Conservation (phyloP, 2,797 vertebrate genomes). For the Lemur catta region DNA sequence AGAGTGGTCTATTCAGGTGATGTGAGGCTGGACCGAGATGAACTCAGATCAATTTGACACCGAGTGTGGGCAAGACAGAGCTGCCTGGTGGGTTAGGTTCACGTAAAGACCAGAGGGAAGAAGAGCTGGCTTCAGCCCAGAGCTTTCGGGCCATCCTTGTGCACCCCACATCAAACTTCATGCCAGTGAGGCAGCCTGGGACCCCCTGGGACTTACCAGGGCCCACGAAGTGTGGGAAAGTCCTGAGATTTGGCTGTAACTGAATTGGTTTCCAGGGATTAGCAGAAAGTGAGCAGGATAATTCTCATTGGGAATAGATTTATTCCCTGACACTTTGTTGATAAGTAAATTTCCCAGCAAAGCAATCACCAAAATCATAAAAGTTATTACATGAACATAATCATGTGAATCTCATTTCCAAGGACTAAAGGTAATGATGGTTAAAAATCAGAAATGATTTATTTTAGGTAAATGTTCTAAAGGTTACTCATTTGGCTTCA, state of each 20-base stretch:
- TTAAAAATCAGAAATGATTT: constrained; percentile 35
- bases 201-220: neutral
- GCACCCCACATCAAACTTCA: neutral
- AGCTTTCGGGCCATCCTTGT: neutral
- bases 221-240: neutral
- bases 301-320: neutral
- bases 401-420: constrained; percentile 35
- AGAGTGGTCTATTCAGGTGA: neutral
- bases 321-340: neutral
- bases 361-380: constrained; percentile 13
- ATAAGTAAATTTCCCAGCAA: constrained; percentile 49
- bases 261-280: neutral
- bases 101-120: neutral
- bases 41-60: neutral
- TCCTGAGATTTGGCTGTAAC: neutral
- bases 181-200: neutral
- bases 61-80: neutral
- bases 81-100: neutral
- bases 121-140: neutral
- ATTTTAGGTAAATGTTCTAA: neutral
- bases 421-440: constrained; percentile 45
- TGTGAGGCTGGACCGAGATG: neutral
- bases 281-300: neutral
- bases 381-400: constrained; percentile 24
- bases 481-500: neutral